Evolutionary conservation across 2,797 vertebrate genomes (phyloP).

Genomic region (Salmo trutta): DNA sequence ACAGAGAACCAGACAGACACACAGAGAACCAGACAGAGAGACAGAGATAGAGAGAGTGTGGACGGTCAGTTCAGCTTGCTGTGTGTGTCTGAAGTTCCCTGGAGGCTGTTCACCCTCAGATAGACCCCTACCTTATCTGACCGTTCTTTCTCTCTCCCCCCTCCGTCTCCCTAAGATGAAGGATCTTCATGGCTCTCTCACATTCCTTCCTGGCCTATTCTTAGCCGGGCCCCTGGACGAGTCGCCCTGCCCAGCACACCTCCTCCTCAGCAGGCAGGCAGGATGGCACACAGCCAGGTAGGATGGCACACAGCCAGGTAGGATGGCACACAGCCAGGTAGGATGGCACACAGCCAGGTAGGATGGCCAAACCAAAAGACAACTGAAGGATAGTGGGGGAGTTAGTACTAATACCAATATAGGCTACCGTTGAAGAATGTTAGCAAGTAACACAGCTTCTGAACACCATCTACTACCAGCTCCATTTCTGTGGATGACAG

Average conservation of each 20-base stretch:
- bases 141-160: background rate
- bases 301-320: constrained; percentile 1
- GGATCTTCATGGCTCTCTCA: constrained; percentile 13
- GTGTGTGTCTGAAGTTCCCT: background rate
- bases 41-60: background rate
- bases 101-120: background rate
- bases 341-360: constrained; percentile 2
- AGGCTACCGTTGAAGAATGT: background rate
- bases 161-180: constrained; percentile 21
- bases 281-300: constrained; percentile 2
- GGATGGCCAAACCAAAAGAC: constrained; percentile 4
- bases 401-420: background rate
- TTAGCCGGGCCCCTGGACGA: constrained; percentile 4
- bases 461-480: too few species aligned
- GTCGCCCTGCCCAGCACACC: background rate
- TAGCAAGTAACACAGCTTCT: too few species aligned
- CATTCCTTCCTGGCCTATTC: constrained; percentile 30
- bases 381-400: background rate
- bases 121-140: background rate
- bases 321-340: constrained; percentile 2
- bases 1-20: too few species aligned
- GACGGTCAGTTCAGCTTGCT: background rate
- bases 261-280: constrained; percentile 4
- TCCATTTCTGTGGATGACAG: too few species aligned
- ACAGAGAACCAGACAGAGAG: too few species aligned